Percentiles rank a stretch among this genome's conserved stretches.
Evolutionary conservation across 2,797 vertebrate genomes (phyloP).

Genomic region (Rachycentron canadum): DNA sequence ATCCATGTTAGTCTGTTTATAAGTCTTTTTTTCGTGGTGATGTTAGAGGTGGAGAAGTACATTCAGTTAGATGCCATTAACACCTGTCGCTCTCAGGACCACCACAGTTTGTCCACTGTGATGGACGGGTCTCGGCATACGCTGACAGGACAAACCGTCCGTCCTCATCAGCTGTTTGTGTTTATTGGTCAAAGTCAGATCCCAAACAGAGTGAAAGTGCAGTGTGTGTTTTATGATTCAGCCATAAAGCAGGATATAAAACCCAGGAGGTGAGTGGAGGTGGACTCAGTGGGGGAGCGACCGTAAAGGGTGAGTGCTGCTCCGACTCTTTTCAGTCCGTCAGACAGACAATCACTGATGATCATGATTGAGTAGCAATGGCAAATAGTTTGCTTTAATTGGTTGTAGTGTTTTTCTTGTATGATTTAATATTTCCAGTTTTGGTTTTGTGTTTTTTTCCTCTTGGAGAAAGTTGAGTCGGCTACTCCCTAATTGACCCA

Average conservation of each 20-base stretch:
- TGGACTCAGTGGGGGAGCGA: slow-evolving; percentile 41
- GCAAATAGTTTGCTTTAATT: not conserved
- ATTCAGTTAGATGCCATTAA: not conserved
- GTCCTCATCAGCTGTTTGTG: not conserved
- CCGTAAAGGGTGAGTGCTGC: slow-evolving; percentile 66
- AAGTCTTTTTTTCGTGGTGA: no score
- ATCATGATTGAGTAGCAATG: not conserved
- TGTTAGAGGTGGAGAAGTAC: no score
- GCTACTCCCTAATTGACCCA: not conserved
- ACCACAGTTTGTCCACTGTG: not conserved
- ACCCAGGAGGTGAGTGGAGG: slow-evolving; percentile 40
- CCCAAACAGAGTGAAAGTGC: slow-evolving; percentile 19
- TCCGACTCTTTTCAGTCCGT: slow-evolving; percentile 22
- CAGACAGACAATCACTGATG: not conserved
- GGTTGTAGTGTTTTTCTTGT: not conserved
- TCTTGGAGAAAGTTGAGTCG: no score
- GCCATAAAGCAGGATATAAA: slow-evolving; percentile 74
- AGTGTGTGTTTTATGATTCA: slow-evolving; percentile 59
- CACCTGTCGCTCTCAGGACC: not conserved
- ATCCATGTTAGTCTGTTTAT: no score
- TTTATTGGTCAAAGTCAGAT: slow-evolving; percentile 24
- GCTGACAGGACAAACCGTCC: no score
- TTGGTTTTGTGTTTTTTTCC: not conserved
- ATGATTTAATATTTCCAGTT: not conserved
- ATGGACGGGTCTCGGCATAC: not conserved